Conservation (phyloP, 1,140 invertebrate genomes). For the Tyrophagus putrescentiae region DNA sequence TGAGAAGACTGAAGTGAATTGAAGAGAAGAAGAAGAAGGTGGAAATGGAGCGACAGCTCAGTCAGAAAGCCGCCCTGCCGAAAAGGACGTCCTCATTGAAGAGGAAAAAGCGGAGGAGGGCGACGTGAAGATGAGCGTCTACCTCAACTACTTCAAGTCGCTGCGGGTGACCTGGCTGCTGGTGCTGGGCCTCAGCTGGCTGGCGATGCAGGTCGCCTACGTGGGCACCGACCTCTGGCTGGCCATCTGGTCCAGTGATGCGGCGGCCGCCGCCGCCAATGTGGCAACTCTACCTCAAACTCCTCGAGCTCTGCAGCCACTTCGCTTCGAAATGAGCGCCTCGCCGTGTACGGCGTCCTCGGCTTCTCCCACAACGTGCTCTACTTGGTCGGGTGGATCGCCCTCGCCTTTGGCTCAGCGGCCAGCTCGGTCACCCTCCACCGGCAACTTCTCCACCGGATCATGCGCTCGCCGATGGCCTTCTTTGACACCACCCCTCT, state of each 20-base stretch:
- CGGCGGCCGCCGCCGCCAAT: not conserved
- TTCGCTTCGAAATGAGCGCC: slow-evolving; percentile 52
- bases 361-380: slow-evolving; percentile 53
- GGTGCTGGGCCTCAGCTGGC: slow-evolving; percentile 24
- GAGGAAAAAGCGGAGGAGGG: slow-evolving; percentile 39
- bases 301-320: slow-evolving; percentile 32
- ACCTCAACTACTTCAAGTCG: slow-evolving; percentile 15
- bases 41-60: slow-evolving; percentile 32
- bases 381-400: slow-evolving; percentile 12
- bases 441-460: slow-evolving; percentile 28
- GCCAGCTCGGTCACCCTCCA: slow-evolving; percentile 24
- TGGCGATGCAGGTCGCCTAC: slow-evolving; percentile 38
- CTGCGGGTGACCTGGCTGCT: slow-evolving; percentile 5
- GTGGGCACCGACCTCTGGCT: slow-evolving; percentile 33
- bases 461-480: slow-evolving; percentile 32
- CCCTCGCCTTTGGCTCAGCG: slow-evolving; percentile 14
- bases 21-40: not conserved
- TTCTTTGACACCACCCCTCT: slow-evolving; percentile 59
- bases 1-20: not conserved
- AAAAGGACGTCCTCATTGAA: slow-evolving; percentile 57
- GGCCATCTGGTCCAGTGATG: slow-evolving; percentile 34
- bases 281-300: not conserved
- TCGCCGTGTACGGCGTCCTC: slow-evolving; percentile 71
- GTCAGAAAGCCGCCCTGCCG: not conserved
- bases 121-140: slow-evolving; percentile 16